Percentiles rank a stretch among this genome's conserved stretches.
phyloP scores from a whole-genome alignment of 2,888 invertebrate species.

The Lasius platythorax region DNA sequence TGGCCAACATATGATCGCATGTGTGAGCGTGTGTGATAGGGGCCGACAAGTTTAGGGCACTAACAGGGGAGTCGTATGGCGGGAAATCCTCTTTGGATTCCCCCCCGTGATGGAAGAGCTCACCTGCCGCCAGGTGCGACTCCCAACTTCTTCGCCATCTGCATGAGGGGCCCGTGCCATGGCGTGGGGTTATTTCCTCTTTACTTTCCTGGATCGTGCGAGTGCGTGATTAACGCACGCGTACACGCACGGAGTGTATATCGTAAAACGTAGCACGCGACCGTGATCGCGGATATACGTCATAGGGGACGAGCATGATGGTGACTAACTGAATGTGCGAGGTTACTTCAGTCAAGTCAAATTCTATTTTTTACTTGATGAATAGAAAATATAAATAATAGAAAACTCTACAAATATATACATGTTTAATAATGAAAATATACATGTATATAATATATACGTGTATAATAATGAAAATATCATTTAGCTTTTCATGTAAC shows the following conservation, averaged over 20 bases:
- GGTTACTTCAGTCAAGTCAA: neutral
- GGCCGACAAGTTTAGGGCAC: constrained; percentile 29
- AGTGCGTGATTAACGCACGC: constrained; percentile 53
- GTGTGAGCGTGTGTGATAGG: constrained; percentile 45
- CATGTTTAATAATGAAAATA: neutral
- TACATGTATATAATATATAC: too few species aligned
- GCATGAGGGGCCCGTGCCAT: constrained; percentile 79
- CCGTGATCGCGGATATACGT: constrained; percentile 59
- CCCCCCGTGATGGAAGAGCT: constrained; percentile 64
- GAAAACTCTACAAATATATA: neutral
- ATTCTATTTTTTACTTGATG: neutral
- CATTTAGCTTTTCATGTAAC: neutral
- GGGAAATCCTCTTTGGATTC: constrained; percentile 32
- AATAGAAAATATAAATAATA: neutral
- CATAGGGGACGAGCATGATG: constrained; percentile 50
- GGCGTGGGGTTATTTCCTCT: constrained; percentile 77
- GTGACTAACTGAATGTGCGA: constrained; percentile 1
- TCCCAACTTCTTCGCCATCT: constrained; percentile 77
- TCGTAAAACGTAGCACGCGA: constrained; percentile 61
- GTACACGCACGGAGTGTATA: constrained; percentile 9
- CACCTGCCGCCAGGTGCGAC: constrained; percentile 82
- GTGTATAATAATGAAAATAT: neutral
- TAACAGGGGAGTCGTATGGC: neutral
- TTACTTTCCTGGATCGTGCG: constrained; percentile 66
- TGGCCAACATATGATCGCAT: constrained; percentile 68